phyloP scores from a whole-genome alignment of 2,113 vertebrate genomes.

The Clarias batrachus region DNA sequence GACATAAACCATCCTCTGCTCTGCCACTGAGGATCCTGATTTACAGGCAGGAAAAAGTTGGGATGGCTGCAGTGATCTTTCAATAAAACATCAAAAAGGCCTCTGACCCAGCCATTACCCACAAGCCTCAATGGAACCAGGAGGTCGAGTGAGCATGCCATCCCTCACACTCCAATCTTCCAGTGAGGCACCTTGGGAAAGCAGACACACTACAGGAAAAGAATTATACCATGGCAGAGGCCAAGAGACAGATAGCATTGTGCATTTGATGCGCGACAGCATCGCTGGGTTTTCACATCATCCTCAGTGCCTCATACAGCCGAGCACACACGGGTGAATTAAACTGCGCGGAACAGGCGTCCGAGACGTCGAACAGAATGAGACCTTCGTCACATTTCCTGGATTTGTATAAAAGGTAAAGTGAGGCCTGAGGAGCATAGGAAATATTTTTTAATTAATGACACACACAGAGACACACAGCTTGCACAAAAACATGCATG shows the following conservation, averaged over 20 bases:
- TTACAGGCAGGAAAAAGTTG: slow-evolving; percentile 72
- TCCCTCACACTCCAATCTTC: slow-evolving; percentile 54
- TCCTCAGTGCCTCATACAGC: neutral
- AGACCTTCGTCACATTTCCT: neutral
- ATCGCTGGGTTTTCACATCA: slow-evolving; percentile 8
- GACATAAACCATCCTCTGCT: slow-evolving; percentile 65
- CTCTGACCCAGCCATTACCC: slow-evolving; percentile 76
- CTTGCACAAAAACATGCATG: neutral
- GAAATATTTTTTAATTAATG: neutral
- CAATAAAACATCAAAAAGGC: slow-evolving; percentile 64
- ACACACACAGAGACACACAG: neutral
- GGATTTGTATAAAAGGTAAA: neutral
- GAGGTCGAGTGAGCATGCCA: slow-evolving; percentile 59
- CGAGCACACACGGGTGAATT: neutral
- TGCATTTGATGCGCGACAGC: neutral
- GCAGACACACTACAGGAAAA: slow-evolving; percentile 25
- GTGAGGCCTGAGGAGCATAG: neutral
- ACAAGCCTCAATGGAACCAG: slow-evolving; percentile 69
- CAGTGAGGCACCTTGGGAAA: slow-evolving; percentile 46
- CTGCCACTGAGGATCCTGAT: slow-evolving; percentile 65
- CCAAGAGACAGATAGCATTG: slow-evolving; percentile 7
- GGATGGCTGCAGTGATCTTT: slow-evolving; percentile 78
- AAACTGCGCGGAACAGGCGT: neutral
- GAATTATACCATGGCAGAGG: neutral
- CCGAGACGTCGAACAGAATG: neutral